Conservation (phyloP, 1,140 invertebrate species). For the Metaphire vulgaris region DNA sequence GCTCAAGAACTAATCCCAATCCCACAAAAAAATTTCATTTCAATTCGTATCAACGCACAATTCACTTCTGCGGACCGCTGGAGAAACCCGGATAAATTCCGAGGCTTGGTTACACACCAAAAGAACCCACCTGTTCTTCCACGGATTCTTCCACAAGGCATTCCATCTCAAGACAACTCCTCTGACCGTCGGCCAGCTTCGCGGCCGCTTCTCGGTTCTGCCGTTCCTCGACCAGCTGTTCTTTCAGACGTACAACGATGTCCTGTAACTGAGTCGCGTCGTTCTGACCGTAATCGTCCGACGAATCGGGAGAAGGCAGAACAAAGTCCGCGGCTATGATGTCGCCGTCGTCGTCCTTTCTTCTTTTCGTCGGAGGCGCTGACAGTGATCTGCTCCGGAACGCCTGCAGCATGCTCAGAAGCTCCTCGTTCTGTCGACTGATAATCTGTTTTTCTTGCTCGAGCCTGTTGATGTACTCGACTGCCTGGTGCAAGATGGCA, state of each 20-base stretch:
- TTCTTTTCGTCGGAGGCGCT: background rate
- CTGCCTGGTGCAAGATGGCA: constrained; percentile 16
- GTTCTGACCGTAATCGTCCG: background rate
- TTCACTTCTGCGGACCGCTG: too few relatives aligned
- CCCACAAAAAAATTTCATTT: too few relatives aligned
- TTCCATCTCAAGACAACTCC: background rate
- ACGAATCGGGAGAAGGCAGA: background rate
- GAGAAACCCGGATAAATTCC: too few relatives aligned
- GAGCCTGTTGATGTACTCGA: constrained; percentile 19
- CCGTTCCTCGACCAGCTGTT: background rate
- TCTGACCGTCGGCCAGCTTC: background rate
- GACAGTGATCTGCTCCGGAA: background rate
- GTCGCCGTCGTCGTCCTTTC: background rate
- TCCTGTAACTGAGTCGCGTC: background rate
- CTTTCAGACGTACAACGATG: background rate
- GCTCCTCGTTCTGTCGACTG: constrained; percentile 1
- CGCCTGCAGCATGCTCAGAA: constrained; percentile 7
- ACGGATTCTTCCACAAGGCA: background rate
- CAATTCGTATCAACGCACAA: background rate
- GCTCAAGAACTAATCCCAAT: too few relatives aligned
- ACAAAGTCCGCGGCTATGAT: background rate
- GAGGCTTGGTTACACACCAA: background rate
- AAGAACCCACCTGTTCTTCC: background rate
- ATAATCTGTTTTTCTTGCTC: constrained; percentile 9
- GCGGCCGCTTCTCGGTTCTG: background rate